These are phyloP conservation scores for Pterostichus madidus DNA, from an alignment of 2,888 invertebrate genomes.

Conservation along the genomic window DNA sequence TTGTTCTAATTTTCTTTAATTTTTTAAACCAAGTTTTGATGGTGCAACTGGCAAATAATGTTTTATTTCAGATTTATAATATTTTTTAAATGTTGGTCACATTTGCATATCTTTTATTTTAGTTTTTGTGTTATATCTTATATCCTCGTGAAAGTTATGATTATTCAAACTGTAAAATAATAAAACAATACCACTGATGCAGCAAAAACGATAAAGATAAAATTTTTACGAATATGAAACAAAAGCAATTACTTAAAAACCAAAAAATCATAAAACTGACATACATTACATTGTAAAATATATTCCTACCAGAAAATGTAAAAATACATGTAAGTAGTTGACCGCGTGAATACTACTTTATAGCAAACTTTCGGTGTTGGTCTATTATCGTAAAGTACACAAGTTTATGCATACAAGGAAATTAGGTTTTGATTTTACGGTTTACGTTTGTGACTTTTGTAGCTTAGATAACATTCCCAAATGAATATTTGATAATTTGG, in stretches of 20 bases:
- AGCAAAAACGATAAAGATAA: too few relatives aligned
- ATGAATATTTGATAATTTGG: slow-evolving; percentile 49
- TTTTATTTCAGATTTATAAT: too few relatives aligned
- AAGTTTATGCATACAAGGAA: slow-evolving; percentile 46
- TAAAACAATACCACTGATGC: too few relatives aligned
- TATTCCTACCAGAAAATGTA: slow-evolving; percentile 34
- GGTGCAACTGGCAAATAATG: too few relatives aligned
- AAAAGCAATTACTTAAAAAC: slow-evolving; percentile 42
- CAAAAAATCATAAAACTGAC: slow-evolving; percentile 29
- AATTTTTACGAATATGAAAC: background rate
- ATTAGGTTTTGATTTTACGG: slow-evolving; percentile 55
- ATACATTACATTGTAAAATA: slow-evolving; percentile 29
- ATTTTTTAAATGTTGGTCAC: too few relatives aligned
- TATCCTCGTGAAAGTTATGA: too few relatives aligned
- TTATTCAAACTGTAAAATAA: too few relatives aligned
- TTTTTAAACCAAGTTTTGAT: too few relatives aligned
- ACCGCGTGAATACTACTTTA: slow-evolving; percentile 10
- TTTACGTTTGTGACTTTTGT: slow-evolving; percentile 39
- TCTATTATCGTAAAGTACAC: slow-evolving; percentile 46
- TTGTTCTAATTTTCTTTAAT: too few relatives aligned
- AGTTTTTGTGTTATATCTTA: too few relatives aligned
- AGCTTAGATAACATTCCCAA: slow-evolving; percentile 22
- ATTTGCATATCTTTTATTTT: too few relatives aligned
- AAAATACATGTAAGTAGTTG: slow-evolving; percentile 18
- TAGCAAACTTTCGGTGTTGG: slow-evolving; percentile 34